Conservation (phyloP, 2,113 vertebrate genomes). For the Clupea harengus region DNA sequence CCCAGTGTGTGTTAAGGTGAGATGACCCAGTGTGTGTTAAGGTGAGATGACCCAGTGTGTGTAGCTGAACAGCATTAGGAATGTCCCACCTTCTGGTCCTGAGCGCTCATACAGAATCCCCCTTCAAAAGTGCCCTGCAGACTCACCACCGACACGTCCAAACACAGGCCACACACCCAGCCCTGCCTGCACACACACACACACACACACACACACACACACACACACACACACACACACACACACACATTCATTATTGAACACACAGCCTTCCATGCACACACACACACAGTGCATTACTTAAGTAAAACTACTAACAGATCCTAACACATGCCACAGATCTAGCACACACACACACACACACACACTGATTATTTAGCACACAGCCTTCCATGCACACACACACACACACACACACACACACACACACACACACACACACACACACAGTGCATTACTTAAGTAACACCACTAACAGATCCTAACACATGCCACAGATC, state of each 20-base stretch:
- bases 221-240: background rate
- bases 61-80: too few species aligned
- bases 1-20: too few species aligned
- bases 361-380: background rate
- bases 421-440: background rate
- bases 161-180: slow-evolving; percentile 1
- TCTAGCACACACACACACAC: background rate
- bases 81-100: background rate
- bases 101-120: background rate
- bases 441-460: too few species aligned
- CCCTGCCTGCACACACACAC: background rate
- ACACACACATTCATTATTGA: background rate
- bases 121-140: background rate
- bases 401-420: too few species aligned
- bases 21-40: too few species aligned
- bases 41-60: too few species aligned
- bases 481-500: too few species aligned
- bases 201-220: background rate
- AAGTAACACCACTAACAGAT: background rate
- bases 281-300: too few species aligned
- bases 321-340: background rate
- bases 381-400: background rate
- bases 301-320: background rate
- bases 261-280: background rate
- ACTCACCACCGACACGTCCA: background rate